Evolutionary conservation across 2,113 vertebrate species (phyloP), one percentile per base, ranked within the genome.

Genomic region (Phrynosoma platyrhinos): DNA sequence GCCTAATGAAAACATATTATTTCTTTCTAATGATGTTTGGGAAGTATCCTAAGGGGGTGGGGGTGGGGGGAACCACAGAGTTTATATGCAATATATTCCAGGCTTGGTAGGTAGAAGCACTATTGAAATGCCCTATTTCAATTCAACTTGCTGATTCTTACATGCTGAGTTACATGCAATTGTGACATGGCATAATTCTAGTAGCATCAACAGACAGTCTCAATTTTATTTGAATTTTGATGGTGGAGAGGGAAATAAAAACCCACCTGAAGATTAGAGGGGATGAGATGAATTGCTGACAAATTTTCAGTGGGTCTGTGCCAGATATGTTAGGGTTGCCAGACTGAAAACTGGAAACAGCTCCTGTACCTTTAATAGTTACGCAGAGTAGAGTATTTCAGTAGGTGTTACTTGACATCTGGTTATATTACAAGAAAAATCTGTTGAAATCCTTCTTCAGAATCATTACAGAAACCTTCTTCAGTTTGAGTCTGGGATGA

Each of bases 1-100:
- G 8, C 79, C 23, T 86, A 82, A 88, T 90, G 62, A 93, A 86
- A 90, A 7, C 9, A 71, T 47, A 53, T 82, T 85, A 82, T 74
- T 92, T 86, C 82, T n/a, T 68, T 68, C 71, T 90, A 13, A 18
- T 68, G 47, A 89, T 82, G 27, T 80, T 18, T 20, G 53, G 52
- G 76, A 71, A 74, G 55, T 83, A 20, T 72, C 36, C 53, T 83
- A 36, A 90, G 69, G 47, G 58, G 32, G 78, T 52, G 14, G 13
- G 13, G 16, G 30, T 5, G 9, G 23, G 20, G 36, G 21, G 14
- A n/a, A 55, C 55, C 58, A 81, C 52, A 13, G 32, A 55, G 36
- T 52, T 27, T 21, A 25, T 71, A 20, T 13, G 25, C 74, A 36
- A n/a, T 64, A 10, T 79, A 30, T 87, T 30, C 42, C 23, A 32